Evolutionary conservation across 1,140 invertebrate species (phyloP).

Genomic region (Drosophila guanche): DNA sequence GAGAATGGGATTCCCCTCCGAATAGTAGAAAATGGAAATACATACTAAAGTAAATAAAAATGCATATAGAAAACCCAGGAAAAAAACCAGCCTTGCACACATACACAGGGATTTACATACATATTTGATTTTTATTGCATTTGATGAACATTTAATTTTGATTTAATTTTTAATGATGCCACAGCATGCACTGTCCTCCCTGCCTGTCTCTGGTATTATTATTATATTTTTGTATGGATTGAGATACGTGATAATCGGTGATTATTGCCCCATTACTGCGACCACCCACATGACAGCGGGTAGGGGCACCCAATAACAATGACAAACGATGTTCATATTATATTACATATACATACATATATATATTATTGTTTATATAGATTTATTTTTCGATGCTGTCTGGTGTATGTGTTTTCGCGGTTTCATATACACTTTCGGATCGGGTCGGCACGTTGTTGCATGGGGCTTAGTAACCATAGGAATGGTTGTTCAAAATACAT

Average conservation of each 20-base stretch:
- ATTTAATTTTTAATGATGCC: slow-evolving; percentile 74
- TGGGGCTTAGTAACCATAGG: background rate
- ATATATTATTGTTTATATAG: slow-evolving; percentile 6
- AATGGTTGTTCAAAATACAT: background rate
- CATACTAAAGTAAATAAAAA: slow-evolving; percentile 27
- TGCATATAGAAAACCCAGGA: slow-evolving; percentile 14
- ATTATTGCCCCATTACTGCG: slow-evolving; percentile 65
- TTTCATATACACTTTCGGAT: no score
- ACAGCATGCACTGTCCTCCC: background rate
- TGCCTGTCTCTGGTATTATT: slow-evolving; percentile 1
- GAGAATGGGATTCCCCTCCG: no score
- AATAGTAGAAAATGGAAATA: slow-evolving; percentile 7
- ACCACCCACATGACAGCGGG: slow-evolving; percentile 48
- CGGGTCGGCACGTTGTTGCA: no score
- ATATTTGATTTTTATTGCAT: slow-evolving; percentile 64
- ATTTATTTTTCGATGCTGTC: no score
- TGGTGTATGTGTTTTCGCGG: no score
- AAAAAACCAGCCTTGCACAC: slow-evolving; percentile 41
- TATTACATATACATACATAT: background rate
- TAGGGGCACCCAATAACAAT: slow-evolving; percentile 26
- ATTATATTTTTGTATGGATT: slow-evolving; percentile 14
- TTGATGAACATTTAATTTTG: slow-evolving; percentile 76
- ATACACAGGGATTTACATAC: no score
- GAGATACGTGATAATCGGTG: slow-evolving; percentile 64
- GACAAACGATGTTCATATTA: slow-evolving; percentile 26